Conservation (phyloP, 2,113 vertebrate species). For the Porphyrio hochstetteri region DNA sequence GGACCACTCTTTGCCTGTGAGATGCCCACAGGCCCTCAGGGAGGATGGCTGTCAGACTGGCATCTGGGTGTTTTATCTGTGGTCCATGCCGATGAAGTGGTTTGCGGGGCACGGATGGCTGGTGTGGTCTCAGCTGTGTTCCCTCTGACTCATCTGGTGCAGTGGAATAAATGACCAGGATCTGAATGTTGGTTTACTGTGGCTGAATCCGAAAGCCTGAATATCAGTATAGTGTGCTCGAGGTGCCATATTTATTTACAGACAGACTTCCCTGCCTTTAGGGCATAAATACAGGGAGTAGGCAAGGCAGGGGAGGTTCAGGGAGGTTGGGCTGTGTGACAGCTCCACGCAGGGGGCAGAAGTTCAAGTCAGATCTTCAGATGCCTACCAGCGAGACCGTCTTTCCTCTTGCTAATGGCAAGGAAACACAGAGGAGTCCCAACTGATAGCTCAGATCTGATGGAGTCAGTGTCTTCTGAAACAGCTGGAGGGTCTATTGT, state of each 20-base stretch:
- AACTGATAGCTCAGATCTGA: background rate
- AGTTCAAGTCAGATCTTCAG: background rate
- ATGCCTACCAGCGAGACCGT: background rate
- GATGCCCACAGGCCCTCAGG: background rate
- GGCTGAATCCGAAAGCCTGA: slow-evolving; percentile 8
- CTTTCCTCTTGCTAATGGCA: background rate
- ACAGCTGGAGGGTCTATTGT: background rate
- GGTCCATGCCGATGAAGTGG: background rate
- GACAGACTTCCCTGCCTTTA: background rate
- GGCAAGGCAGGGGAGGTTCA: background rate
- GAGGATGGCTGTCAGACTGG: background rate
- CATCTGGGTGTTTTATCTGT: background rate
- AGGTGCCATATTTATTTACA: background rate
- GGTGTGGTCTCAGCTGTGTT: slow-evolving; percentile 47
- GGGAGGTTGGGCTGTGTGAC: background rate
- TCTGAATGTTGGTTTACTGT: slow-evolving; percentile 16
- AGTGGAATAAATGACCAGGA: slow-evolving; percentile 42
- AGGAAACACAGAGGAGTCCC: background rate
- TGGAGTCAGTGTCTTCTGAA: background rate
- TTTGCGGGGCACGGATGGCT: background rate
- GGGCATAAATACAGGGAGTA: background rate
- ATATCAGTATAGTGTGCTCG: background rate
- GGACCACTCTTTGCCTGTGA: background rate
- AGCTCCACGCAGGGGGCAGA: background rate
- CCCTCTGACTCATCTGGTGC: slow-evolving; percentile 44